These are phyloP conservation scores for Clamator glandarius DNA, from an alignment of 2,797 vertebrate species.

Conservation along the genomic window DNA sequence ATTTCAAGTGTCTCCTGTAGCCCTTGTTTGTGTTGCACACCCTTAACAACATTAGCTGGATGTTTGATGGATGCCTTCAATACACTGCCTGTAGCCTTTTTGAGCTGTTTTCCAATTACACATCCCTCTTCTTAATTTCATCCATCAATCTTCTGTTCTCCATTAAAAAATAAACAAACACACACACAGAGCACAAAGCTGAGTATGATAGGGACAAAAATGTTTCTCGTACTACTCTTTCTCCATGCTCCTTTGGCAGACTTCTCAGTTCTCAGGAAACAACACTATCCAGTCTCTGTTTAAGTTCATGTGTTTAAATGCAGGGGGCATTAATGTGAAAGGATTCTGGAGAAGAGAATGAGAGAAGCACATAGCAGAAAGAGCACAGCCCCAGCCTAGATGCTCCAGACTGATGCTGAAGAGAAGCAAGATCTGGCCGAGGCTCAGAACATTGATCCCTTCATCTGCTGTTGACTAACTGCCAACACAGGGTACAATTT, in stretches of 20 bases:
- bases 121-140: constrained; percentile 71
- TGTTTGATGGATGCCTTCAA: constrained; percentile 76
- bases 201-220: constrained; percentile 15
- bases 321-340: background rate
- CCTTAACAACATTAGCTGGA: constrained; percentile 55
- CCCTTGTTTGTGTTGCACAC: constrained; percentile 35
- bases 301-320: background rate
- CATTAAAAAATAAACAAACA: constrained; percentile 63
- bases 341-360: background rate
- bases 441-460: background rate
- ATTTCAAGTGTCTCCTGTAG: constrained; percentile 10
- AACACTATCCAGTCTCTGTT: background rate
- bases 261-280: background rate
- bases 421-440: background rate
- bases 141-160: constrained; percentile 67
- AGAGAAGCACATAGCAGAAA: background rate
- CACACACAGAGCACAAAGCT: background rate
- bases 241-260: background rate
- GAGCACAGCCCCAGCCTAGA: background rate
- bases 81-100: constrained; percentile 69
- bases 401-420: background rate
- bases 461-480: background rate
- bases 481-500: background rate
- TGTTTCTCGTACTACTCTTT: background rate
- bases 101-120: constrained; percentile 72